Base-by-base conservation (phyloP, 2,888 invertebrate species). In the Mycalesis mineus region DNA sequence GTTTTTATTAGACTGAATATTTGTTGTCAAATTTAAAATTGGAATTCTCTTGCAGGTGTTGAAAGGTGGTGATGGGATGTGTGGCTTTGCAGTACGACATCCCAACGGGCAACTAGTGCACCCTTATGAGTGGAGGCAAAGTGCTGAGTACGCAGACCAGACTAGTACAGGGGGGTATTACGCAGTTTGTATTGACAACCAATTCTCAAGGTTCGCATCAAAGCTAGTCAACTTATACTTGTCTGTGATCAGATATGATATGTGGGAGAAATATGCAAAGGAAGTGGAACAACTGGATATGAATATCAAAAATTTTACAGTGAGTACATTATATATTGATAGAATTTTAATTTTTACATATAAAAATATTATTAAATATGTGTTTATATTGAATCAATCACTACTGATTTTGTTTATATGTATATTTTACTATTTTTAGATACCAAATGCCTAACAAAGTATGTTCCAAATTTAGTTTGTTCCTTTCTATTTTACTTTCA, bases 1-100 rank as follows among this genome's bases (percentile, higher is more conserved):
- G n/a, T n/a, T n/a, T n/a, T n/a, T n/a, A n/a, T n/a, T n/a, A n/a
- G n/a, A n/a, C n/a, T n/a, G n/a, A n/a, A n/a, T n/a, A n/a, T n/a
- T 4, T 22, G 22, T 22, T 22, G 22, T 22, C 22, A 22, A 2
- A 22, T 22, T 7, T 22, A 13, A 47, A n/a, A 1, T 11, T 63
- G 62, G 56, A 66, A 63, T 64, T 62, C 56, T 51, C 55, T 74
- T 76, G 53, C 72, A 97, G 97, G 97, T 97, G 17, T 91, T 98
- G 66, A 92, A 96, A 77, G 98, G 98, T 6, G 97, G 97, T 15
- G 97, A 98, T 87, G 96, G 97, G 8, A 97, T 96, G 93, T 97
- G 97, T 60, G 97, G 97, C 1, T 96, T 97, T 77, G 96, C 96
- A 0, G 95, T 98, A 0, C 91, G 96, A 60, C 94, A 97, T 82